Base-by-base conservation (phyloP, 2,888 invertebrate species). In the Ophion slaviceki region DNA sequence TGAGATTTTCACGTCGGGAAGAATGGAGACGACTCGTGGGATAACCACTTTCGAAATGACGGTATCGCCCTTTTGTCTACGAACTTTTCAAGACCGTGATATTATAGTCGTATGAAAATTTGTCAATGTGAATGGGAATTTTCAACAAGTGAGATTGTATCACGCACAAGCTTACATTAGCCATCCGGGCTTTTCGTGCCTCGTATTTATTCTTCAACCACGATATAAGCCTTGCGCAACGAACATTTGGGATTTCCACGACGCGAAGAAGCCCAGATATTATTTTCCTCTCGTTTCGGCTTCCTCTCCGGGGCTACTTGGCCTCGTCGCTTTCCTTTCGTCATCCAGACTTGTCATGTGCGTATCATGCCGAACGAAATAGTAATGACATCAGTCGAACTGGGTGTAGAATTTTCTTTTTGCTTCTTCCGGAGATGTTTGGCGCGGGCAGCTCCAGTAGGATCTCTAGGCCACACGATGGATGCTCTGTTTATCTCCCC, bases 401-500 rank as follows among this genome's bases (percentile, higher is more conserved):
- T 28, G n/a, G 2, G 40, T 53, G 5, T 20, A 76, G 36, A 66
- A 36, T 61, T 32, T 64, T 32, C 53, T 74, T 67, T 72, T 28
- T 57, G 20, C 24, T 74, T 80, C 59, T 80, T 74, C 66, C 74
- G 72, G 74, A 20, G 59, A 17, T 74, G 36, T 32, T 8, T 47
- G 32, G 47, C 59, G 17, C 17, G 32, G 11, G 45, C 17, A 67
- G 28, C 20, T 53, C 66, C 64, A 32, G 62, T 32, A 36, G 11
- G 28, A 24, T 53, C 68, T 14, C 68, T n/a, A 17, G 53, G 47
- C 68, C 17, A 53, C 79, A 36, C 71, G 36, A n/a, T 32, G 66
- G 57, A 76, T 80, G 20, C 68, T 70, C 64, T 82, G 67, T 82
- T 79, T 82, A 82, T 85, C 85, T 79, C 59, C 75, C 75, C 75